phyloP scores from a whole-genome alignment of 64 coral and sea anemone genomes.

The Dendronephthya gigantea region DNA sequence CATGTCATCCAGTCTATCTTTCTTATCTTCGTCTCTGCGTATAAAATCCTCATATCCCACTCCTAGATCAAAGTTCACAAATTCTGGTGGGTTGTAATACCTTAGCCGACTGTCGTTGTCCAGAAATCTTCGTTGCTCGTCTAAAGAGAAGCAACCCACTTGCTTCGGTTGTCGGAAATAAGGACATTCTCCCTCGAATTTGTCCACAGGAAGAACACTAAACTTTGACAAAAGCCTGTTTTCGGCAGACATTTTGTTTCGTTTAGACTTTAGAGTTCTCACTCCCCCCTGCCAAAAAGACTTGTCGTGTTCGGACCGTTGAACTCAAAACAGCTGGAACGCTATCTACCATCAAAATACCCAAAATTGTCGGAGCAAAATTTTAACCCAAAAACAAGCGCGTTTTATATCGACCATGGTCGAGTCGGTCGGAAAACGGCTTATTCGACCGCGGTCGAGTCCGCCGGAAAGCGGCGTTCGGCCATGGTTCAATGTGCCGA shows the following conservation, averaged over 20 bases:
- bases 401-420: no score
- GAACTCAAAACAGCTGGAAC: no score
- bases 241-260: neutral
- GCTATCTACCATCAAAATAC: no score
- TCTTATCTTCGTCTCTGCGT: conserved; percentile 63
- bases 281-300: no score
- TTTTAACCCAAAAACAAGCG: no score
- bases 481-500: no score
- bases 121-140: conserved; percentile 61
- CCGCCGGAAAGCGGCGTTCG: no score
- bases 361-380: no score
- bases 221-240: neutral
- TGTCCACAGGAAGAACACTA: neutral
- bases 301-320: no score
- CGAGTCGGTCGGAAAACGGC: no score
- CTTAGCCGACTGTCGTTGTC: conserved; percentile 69
- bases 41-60: conserved; percentile 80
- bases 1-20: conserved; percentile 70
- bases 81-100: conserved; percentile 55
- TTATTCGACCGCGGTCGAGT: no score
- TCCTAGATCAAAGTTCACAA: conserved; percentile 69
- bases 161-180: conserved; percentile 73
- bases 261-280: neutral
- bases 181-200: conserved; percentile 38
- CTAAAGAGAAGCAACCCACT: conserved; percentile 75